These are phyloP conservation scores for Trididemnum nubilum DNA, from an alignment of 23 tunicate genomes.

Conservation along the genomic window DNA sequence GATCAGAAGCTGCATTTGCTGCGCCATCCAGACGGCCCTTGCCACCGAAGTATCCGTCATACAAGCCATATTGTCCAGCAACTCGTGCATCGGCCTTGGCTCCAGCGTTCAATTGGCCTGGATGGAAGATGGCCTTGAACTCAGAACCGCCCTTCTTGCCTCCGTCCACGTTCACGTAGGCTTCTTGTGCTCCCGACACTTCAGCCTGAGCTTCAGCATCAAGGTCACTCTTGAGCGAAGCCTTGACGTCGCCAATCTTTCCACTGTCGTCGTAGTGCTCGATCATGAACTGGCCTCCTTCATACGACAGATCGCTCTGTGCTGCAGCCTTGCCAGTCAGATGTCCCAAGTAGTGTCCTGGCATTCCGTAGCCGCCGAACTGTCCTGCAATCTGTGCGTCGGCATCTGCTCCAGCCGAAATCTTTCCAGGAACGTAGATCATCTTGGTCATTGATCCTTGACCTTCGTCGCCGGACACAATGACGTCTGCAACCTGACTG, in stretches of 20 bases:
- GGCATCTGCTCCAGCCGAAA: not conserved
- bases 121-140: not conserved
- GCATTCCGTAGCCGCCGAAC: not conserved
- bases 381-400: not conserved
- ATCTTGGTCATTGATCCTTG: not conserved
- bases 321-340: not conserved
- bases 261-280: not conserved
- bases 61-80: not conserved
- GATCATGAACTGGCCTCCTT: not conserved
- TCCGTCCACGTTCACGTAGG: not conserved
- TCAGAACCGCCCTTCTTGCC: not conserved
- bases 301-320: not conserved
- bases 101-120: not conserved
- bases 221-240: not conserved
- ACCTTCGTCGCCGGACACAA: not conserved
- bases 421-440: not conserved
- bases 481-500: not conserved
- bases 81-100: not conserved
- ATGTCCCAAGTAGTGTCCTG: not conserved
- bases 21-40: not conserved
- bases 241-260: not conserved
- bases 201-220: not conserved
- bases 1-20: not conserved
- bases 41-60: not conserved
- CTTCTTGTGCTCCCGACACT: not conserved